phyloP scores from a whole-genome alignment of 1,140 invertebrate species.

The Aphis gossypii region DNA sequence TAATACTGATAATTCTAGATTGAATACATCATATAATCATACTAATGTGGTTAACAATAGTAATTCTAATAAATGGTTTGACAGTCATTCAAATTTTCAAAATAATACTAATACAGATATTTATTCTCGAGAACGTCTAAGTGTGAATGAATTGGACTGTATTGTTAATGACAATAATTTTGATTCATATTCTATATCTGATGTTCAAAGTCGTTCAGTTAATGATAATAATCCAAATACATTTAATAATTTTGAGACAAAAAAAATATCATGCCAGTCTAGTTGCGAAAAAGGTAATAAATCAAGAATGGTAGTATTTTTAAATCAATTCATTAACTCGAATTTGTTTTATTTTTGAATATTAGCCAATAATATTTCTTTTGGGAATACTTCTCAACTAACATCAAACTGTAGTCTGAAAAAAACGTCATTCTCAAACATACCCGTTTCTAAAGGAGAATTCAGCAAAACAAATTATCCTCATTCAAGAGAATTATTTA shows the following conservation, averaged over 20 bases:
- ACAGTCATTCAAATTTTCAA: background rate
- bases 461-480: slow-evolving; percentile 56
- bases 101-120: background rate
- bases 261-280: background rate
- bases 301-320: background rate
- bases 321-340: background rate
- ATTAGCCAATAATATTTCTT: background rate
- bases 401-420: background rate
- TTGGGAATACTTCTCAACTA: background rate
- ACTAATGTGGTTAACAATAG: background rate
- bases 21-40: background rate
- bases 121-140: slow-evolving; percentile 36
- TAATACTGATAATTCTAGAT: slow-evolving; percentile 5
- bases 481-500: slow-evolving; percentile 54
- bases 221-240: background rate
- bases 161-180: slow-evolving; percentile 44
- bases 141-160: background rate
- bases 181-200: slow-evolving; percentile 12
- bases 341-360: background rate
- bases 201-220: background rate
- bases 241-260: background rate
- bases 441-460: slow-evolving; percentile 36
- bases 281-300: slow-evolving; percentile 3
- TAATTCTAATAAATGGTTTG: slow-evolving; percentile 29
- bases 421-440: background rate